A percentile compares a stretch with the other conserved stretches of the same genome.
These are phyloP conservation scores for Sakesphorus luctuosus DNA, from an alignment of 2,113 vertebrate species.

Conservation along the genomic window DNA sequence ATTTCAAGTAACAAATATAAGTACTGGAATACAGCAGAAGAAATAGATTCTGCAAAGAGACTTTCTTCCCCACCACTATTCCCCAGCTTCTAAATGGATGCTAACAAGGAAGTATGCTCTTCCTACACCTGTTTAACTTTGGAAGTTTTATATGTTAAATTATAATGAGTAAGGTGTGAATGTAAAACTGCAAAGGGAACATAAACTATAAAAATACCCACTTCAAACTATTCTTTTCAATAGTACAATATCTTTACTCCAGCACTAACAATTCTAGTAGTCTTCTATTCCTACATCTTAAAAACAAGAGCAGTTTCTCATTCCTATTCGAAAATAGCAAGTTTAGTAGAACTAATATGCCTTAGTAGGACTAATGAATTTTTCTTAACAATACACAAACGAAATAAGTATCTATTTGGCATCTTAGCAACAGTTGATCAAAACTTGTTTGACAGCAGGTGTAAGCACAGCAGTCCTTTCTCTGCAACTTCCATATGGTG, in stretches of 20 bases:
- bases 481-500: neutral
- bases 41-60: neutral
- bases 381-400: neutral
- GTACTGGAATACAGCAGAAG: neutral
- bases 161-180: neutral
- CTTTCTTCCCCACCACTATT: neutral
- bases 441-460: neutral
- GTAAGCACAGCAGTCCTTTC: neutral
- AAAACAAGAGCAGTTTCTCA: neutral
- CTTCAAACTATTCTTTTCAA: neutral
- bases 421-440: neutral
- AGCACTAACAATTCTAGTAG: neutral
- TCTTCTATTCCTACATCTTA: neutral
- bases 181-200: neutral
- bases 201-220: neutral
- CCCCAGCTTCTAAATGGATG: neutral
- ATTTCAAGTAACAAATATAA: neutral
- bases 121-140: neutral
- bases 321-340: neutral
- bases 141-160: neutral
- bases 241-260: neutral
- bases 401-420: neutral
- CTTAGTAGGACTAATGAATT: neutral
- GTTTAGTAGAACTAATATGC: neutral
- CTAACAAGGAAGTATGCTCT: neutral